phyloP scores from a whole-genome alignment of 2,113 vertebrate species.

The Ornithorhynchus anatinus region DNA sequence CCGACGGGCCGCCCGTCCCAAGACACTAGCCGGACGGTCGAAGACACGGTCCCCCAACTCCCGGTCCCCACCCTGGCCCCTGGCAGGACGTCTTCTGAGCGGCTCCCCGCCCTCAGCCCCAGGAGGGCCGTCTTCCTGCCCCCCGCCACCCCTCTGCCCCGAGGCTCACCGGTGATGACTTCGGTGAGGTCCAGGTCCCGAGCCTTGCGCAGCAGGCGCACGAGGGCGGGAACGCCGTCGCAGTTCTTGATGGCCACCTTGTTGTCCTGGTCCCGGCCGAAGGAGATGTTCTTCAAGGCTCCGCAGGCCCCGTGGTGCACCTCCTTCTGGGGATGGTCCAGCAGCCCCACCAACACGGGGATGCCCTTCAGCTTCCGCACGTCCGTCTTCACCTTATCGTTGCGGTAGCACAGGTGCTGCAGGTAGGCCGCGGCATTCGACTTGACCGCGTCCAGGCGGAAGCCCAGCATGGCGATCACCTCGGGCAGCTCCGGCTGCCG shows the following conservation, averaged over 20 bases:
- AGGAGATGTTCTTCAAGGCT: slow-evolving; percentile 96
- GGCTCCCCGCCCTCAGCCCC: background rate
- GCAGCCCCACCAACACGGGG: slow-evolving; percentile 87
- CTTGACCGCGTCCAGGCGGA: slow-evolving; percentile 89
- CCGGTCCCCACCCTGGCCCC: too few relatives aligned
- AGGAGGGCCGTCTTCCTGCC: background rate
- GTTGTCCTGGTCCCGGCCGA: slow-evolving; percentile 89
- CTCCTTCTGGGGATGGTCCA: slow-evolving; percentile 94
- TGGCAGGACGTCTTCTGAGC: too few relatives aligned
- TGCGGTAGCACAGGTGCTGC: slow-evolving; percentile 94
- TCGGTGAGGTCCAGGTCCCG: slow-evolving; percentile 89
- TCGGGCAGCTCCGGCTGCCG: slow-evolving; percentile 94
- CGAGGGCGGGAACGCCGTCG: slow-evolving; percentile 88
- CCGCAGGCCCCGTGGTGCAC: slow-evolving; percentile 93
- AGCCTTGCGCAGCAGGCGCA: slow-evolving; percentile 87
- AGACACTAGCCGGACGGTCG: too few relatives aligned
- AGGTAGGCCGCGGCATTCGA: slow-evolving; percentile 94
- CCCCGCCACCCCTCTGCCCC: background rate
- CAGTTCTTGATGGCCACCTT: slow-evolving; percentile 98
- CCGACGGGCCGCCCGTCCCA: too few relatives aligned
- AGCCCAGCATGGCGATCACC: slow-evolving; percentile 95
- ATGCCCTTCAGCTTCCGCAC: slow-evolving; percentile 94
- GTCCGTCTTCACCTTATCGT: slow-evolving; percentile 94
- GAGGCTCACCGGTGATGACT: slow-evolving; percentile 88
- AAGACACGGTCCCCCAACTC: too few relatives aligned